Conservation (phyloP, 2,888 invertebrate species). For the Sarcophaga carnaria region DNA sequence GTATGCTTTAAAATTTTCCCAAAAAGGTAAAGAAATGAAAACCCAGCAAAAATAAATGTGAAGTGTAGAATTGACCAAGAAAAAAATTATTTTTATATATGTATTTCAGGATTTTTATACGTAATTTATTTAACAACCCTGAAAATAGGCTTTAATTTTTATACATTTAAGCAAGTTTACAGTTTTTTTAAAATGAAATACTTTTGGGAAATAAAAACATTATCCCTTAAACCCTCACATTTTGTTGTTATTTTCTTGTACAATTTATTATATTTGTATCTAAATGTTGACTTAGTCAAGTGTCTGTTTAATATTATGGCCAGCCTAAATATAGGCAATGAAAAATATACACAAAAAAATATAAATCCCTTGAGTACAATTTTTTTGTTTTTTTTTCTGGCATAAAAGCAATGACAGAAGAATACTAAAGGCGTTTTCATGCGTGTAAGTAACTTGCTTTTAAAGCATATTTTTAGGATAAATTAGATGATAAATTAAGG, state of each 20-base stretch:
- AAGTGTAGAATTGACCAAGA: no score
- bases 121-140: no score
- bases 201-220: no score
- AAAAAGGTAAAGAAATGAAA: no score
- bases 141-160: no score
- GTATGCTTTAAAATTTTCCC: no score
- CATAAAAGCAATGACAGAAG: conserved; percentile 14
- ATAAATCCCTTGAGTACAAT: conserved; percentile 22
- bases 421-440: neutral
- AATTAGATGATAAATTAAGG: no score
- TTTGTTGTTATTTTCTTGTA: neutral
- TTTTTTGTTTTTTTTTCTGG: conserved; percentile 2
- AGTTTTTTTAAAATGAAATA: no score
- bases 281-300: neutral
- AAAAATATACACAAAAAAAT: neutral
- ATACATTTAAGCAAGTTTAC: no score
- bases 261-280: neutral
- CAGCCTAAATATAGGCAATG: conserved; percentile 25
- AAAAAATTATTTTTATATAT: no score
- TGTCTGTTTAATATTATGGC: neutral
- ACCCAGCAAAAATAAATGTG: no score
- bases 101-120: no score
- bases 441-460: conserved; percentile 11
- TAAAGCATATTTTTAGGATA: neutral
- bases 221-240: neutral